Evolutionary conservation across 2,113 vertebrate genomes (phyloP).

Genomic region (Zosterops japonicus): DNA sequence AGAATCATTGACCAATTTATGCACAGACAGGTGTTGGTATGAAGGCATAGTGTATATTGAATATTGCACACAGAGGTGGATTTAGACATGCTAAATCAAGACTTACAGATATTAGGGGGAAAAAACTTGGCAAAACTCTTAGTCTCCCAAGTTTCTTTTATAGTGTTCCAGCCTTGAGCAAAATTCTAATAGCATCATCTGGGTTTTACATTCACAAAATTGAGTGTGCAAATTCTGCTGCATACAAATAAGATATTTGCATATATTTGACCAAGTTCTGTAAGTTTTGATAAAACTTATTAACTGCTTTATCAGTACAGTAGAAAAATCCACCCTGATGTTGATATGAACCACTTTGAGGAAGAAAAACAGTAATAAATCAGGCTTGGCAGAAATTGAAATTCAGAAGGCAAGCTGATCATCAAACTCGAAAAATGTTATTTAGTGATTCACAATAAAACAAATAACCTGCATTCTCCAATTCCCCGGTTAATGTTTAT

Average conservation of each 20-base stretch:
- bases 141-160: neutral
- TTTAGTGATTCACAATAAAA: constrained; percentile 6
- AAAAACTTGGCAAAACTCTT: neutral
- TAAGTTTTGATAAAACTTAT: neutral
- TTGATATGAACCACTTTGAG: neutral
- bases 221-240: neutral
- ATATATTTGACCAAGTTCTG: neutral
- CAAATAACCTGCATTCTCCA: neutral
- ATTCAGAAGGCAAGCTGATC: neutral
- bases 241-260: neutral
- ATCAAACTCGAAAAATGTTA: neutral
- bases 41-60: neutral
- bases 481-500: constrained; percentile 16
- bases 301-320: neutral
- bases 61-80: neutral
- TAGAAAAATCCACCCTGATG: neutral
- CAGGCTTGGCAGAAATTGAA: neutral
- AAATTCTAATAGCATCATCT: neutral
- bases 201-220: neutral
- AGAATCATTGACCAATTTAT: neutral
- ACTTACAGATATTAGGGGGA: neutral
- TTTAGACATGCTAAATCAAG: neutral
- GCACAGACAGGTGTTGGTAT: neutral
- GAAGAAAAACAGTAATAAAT: neutral
- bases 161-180: neutral